Evolutionary conservation across 1,140 invertebrate species (phyloP).

Genomic region (Gyrodactylus bullatarudis): DNA sequence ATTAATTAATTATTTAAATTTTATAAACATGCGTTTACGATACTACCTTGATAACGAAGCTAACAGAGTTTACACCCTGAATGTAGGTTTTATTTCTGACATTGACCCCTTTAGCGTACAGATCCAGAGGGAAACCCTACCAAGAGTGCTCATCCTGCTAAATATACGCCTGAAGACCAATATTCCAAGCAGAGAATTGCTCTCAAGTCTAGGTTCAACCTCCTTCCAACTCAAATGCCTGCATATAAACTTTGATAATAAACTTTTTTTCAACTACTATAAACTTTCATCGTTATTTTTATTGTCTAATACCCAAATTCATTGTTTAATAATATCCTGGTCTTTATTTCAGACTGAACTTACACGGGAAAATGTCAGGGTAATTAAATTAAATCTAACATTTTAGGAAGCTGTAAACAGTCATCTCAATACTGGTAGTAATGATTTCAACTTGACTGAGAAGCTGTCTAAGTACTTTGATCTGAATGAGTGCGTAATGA

Average conservation of each 20-base stretch:
- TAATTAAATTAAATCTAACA: too few species aligned
- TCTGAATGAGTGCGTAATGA: not conserved
- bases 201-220: constrained; percentile 53
- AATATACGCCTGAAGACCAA: constrained; percentile 76
- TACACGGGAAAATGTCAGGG: too few species aligned
- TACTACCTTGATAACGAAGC: not conserved
- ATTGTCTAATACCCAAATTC: too few species aligned
- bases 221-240: constrained; percentile 50
- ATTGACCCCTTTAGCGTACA: constrained; percentile 29
- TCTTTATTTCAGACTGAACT: too few species aligned
- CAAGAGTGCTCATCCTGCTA: constrained; percentile 54
- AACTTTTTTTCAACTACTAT: not conserved
- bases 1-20: not conserved
- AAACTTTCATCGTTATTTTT: not conserved
- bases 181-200: constrained; percentile 55
- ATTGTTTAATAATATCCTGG: too few species aligned
- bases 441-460: not conserved
- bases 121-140: constrained; percentile 41
- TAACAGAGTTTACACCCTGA: not conserved
- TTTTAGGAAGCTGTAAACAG: too few species aligned
- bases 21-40: not conserved
- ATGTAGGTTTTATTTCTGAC: not conserved
- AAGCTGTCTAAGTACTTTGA: not conserved
- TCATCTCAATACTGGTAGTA: not conserved
- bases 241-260: not conserved